phyloP scores from a whole-genome alignment of 2,113 vertebrate genomes.

The Stomatorhinus ivindoensis region DNA sequence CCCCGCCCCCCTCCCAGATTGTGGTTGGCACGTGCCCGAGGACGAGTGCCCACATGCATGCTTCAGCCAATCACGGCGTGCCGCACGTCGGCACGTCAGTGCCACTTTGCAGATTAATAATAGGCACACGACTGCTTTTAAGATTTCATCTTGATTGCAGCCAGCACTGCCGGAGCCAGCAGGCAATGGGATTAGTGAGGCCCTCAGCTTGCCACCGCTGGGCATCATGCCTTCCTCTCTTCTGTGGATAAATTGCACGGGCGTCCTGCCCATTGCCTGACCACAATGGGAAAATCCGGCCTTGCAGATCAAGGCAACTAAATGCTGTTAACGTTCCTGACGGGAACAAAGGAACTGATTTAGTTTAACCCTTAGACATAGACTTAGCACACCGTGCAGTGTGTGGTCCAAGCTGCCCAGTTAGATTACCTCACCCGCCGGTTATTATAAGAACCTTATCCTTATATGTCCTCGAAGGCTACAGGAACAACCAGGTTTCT shows the following conservation, averaged over 20 bases:
- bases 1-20: not conserved
- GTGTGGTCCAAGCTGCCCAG: not conserved
- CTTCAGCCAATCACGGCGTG: not conserved
- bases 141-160: slow-evolving; percentile 22
- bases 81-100: not conserved
- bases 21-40: not conserved
- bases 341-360: not conserved
- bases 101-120: slow-evolving; percentile 16
- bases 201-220: not conserved
- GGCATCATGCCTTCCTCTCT: not conserved
- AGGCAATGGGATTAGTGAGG: slow-evolving; percentile 10
- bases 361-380: not conserved
- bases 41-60: not conserved
- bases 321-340: not conserved
- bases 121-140: slow-evolving; percentile 5
- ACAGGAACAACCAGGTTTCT: not conserved
- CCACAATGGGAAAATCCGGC: slow-evolving; percentile 8
- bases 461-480: not conserved
- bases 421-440: not conserved
- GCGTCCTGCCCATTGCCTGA: slow-evolving; percentile 1
- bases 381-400: not conserved
- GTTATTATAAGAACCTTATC: not conserved
- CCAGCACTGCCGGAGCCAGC: slow-evolving; percentile 7
- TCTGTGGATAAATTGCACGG: slow-evolving; percentile 6
- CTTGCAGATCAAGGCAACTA: not conserved